These are phyloP conservation scores for Leptinotarsa juncta DNA, from an alignment of 2,888 invertebrate species.

Conservation along the genomic window DNA sequence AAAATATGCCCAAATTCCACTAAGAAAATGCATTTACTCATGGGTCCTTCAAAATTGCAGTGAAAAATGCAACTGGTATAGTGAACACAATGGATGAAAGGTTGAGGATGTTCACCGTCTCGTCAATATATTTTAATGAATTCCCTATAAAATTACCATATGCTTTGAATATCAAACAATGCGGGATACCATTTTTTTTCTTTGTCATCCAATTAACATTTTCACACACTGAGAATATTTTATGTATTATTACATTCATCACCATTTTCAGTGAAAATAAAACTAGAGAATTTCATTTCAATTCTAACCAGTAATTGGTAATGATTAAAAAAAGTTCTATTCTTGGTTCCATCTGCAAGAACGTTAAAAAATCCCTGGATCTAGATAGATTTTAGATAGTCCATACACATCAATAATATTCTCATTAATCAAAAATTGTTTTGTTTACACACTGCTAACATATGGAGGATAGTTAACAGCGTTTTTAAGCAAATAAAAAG, in stretches of 20 bases:
- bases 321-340: neutral
- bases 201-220: neutral
- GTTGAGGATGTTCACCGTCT: neutral
- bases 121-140: neutral
- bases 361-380: too few relatives aligned
- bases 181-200: neutral
- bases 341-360: too few relatives aligned
- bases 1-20: too few relatives aligned
- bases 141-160: neutral
- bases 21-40: too few relatives aligned
- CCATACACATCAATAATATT: too few relatives aligned
- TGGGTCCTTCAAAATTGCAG: too few relatives aligned
- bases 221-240: conserved; percentile 11
- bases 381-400: too few relatives aligned
- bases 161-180: neutral
- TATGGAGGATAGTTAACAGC: too few relatives aligned
- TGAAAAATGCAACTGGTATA: neutral
- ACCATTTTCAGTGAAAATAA: neutral
- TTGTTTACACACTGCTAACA: too few relatives aligned
- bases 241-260: neutral
- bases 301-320: neutral
- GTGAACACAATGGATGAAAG: neutral
- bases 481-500: too few relatives aligned
- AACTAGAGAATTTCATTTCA: neutral
- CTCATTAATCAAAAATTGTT: too few relatives aligned